A percentile compares a stretch with the other conserved stretches of the same genome.
Conservation (phyloP, 2,888 invertebrate genomes). For the Smittia aterrima region DNA sequence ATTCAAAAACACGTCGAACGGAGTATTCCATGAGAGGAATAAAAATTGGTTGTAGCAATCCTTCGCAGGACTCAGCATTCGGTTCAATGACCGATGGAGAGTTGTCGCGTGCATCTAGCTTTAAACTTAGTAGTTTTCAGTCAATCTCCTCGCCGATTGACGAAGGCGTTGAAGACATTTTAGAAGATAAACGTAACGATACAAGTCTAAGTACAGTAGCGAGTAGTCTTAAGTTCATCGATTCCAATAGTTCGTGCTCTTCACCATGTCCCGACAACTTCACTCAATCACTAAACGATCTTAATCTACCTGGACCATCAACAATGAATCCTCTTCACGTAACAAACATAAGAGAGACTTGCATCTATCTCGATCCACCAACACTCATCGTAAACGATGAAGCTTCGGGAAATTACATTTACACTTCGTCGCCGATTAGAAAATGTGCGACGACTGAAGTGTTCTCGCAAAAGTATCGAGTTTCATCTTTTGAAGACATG, state of each 20-base stretch:
- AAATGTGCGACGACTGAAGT: conserved; percentile 53
- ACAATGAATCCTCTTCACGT: neutral
- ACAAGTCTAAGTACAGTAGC: conserved; percentile 6
- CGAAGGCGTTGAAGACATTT: conserved; percentile 54
- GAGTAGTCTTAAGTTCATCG: conserved; percentile 37
- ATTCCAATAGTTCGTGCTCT: conserved; percentile 37
- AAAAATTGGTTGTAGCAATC: conserved; percentile 51
- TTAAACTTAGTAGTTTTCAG: conserved; percentile 53
- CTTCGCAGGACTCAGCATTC: conserved; percentile 54
- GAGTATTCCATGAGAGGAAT: conserved; percentile 54
- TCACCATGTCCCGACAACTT: conserved; percentile 36
- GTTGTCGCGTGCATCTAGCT: conserved; percentile 53
- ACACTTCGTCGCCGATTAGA: conserved; percentile 55
- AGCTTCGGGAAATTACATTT: conserved; percentile 49
- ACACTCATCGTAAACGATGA: conserved; percentile 54
- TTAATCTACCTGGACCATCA: conserved; percentile 32
- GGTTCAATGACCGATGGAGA: conserved; percentile 54
- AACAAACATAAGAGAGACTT: conserved; percentile 37
- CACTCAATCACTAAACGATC: conserved; percentile 37
- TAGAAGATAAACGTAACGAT: neutral
- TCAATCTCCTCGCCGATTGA: conserved; percentile 54
- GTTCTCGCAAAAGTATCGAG: conserved; percentile 54
- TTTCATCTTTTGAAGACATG: conserved; percentile 55
- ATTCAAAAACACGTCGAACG: conserved; percentile 53
- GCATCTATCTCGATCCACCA: conserved; percentile 51